Evolutionary conservation across 2,888 invertebrate genomes (phyloP), one percentile per base, ranked within the genome.

Genomic region (Disparrhopalites patrizii): DNA sequence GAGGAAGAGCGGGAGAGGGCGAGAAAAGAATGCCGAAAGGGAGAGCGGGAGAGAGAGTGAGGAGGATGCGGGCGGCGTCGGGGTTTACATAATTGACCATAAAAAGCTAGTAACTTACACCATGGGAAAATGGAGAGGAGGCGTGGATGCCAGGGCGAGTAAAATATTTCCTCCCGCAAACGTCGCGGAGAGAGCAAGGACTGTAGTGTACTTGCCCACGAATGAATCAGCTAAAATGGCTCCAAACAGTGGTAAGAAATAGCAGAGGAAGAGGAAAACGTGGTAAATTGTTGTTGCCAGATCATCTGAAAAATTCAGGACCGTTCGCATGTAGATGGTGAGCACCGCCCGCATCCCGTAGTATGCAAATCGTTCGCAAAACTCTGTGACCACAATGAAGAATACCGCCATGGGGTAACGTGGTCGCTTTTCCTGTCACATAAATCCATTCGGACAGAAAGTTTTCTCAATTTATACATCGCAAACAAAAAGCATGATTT

Each of bases 271-370:
- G 0, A 88, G 86, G 80, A 95, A 97, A 2, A 85, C 81, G 79
- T 99, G 98, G 80, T 90, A 98, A 65, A 94, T 84, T 61, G 93
- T 85, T 0, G 93, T 95, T 0, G 96, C 86, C 0, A 85, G 83
- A 73, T 89, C 84, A 76, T 89, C 87, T 20, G 80, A 79, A 79
- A 88, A 94, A 0, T 82, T 80, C 70, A 98, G 81, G 77, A 90
- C 88, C 72, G 89, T 86, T 20, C 86, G 86, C 66, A 98, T 85
- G 81, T 97, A 99, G 40, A 97, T 81, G 43, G 90, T 88, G 74
- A 98, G 51, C 74, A 97, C 89, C n/a, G 97, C 97, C 97, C 92
- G 87, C 89, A 95, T 91, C 78, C 98, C 98, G 88, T 97, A 98
- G 81, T 86, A 98, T 68, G 91, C 91, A 82, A 98, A 98, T 76